Evolutionary conservation across 2,888 invertebrate genomes (phyloP), one percentile per base, ranked within the genome.

Genomic region (Nipponacmea schrenckii): DNA sequence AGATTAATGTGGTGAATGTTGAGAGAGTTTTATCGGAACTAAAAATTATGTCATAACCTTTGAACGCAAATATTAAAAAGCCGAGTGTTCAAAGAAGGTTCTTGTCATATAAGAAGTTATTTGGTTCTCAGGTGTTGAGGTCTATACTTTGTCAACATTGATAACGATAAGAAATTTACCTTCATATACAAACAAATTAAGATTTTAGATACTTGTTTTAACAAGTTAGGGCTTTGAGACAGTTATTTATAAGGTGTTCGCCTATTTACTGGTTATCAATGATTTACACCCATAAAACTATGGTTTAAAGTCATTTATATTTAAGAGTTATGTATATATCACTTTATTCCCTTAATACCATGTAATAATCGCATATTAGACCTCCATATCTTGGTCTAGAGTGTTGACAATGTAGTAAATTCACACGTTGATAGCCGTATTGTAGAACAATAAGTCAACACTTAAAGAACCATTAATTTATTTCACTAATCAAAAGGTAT

Each of bases 371-470:
- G 20, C 56, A 56, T 56, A 56, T 56, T 56, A 56, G 56, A 24
- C 56, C 24, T 24, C 24, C 56, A 24, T 56, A 56, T 56, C 56
- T 56, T 24, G 24, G 20, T 24, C 24, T 56, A 20, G 56, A 39
- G 56, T 56, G 56, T 56, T 56, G n/a, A 56, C 56, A 56, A 56
- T 56, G 24, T 24, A 56, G 56, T 56, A 56, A 56, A 56, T 56
- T 56, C 56, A 56, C 56, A 56, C 56, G 56, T 56, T 56, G 56
- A 56, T 56, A 56, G 56, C 56, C 56, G 24, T 56, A 56, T 56
- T 56, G 20, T 56, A 56, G 56, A 56, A 24, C 56, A 56, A 56
- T 56, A 20, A 56, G 56, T 56, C 56, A 56, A 56, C 56, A 56
- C 24, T 56, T 24, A 24, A 56, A 24, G 20, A 12, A 24, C 24